Base-by-base conservation (phyloP, 1,140 invertebrate species). In the Chionoecetes opilio region DNA sequence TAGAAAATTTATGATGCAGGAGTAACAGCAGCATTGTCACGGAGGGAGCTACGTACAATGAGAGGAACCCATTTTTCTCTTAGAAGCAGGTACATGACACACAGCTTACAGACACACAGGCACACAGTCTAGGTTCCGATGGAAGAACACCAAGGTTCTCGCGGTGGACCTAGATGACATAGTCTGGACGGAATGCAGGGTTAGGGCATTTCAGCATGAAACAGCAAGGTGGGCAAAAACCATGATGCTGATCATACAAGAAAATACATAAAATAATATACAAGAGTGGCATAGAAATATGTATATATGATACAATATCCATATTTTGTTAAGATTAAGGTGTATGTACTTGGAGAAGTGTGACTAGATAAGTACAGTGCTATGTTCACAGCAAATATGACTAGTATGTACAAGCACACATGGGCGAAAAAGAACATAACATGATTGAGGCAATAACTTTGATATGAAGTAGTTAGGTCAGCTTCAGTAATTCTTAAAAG, bases 171-270 rank as follows among this genome's bases (percentile, higher is more conserved):
- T 86, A 84, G 92, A 86, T 41, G 82, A 93, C 85, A n/a, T n/a
- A 93, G 82, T 85, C 92, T 93, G 92, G 92, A 93, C 92, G 92
- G 92, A 93, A 84, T 93, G 92, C 41, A 93, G 84, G 92, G 92
- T 38, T 84, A 34, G 92, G 84, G 92, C 92, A 84, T 41, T 63
- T 86, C 53, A 91, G 89, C 46, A 91, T 91, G 89, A 82, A 82
- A 93, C 82, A 84, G 92, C 82, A 93, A 93, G 38, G 85, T 86
- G 37, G 92, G 86, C 84, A 86, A 46, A 32, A 93, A 93, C 82
- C 85, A 93, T 17, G n/a, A 46, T 93, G 84, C 82, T 86, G 82
- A 92, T 90, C 53, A 41, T 53, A 90, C 88, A 38, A 85, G 41
- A 86, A 93, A 75, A 41, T 93, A 93, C 92, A 31, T 46, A 46